Percentiles rank a stretch among this genome's conserved stretches.
Conservation (phyloP, 2,797 vertebrate species). For the Hypotaenidia philippensis region DNA sequence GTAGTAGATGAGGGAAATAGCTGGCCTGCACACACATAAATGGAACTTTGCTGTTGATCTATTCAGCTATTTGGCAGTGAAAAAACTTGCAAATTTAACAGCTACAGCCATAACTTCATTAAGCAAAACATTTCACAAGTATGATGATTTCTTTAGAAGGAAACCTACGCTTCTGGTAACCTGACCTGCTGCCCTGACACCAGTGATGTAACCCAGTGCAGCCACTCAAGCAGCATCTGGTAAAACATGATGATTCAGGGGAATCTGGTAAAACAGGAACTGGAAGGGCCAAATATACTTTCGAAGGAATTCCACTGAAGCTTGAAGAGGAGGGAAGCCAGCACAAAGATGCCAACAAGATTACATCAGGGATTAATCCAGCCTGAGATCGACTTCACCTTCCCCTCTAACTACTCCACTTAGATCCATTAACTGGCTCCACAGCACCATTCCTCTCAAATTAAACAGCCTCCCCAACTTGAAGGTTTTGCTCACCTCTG, state of each 20-base stretch:
- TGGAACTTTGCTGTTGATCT: not conserved
- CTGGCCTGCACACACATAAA: not conserved
- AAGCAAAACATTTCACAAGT: not conserved
- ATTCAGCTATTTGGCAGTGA: not conserved
- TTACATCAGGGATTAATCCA: slow-evolving; percentile 54
- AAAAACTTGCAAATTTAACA: not conserved
- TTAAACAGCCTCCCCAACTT: not conserved
- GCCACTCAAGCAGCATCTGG: slow-evolving; percentile 38
- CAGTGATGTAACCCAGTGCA: slow-evolving; percentile 57
- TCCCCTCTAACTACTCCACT: not conserved
- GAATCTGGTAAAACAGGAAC: slow-evolving; percentile 59
- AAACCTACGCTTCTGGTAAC: not conserved
- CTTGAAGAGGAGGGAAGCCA: slow-evolving; percentile 14
- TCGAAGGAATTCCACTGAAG: slow-evolving; percentile 47
- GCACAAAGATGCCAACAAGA: slow-evolving; percentile 20
- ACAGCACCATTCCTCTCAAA: not conserved
- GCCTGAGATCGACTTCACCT: not conserved
- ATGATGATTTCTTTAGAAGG: not conserved
- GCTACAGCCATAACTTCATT: slow-evolving; percentile 2
- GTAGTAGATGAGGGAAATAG: not conserved
- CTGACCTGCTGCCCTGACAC: not conserved
- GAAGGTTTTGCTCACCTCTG: not conserved
- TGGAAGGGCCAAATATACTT: slow-evolving; percentile 23
- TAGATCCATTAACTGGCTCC: not conserved
- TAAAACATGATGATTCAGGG: slow-evolving; percentile 60